Evolutionary conservation across 2,113 vertebrate genomes (phyloP).

Genomic region (Benthochromis sp.): DNA sequence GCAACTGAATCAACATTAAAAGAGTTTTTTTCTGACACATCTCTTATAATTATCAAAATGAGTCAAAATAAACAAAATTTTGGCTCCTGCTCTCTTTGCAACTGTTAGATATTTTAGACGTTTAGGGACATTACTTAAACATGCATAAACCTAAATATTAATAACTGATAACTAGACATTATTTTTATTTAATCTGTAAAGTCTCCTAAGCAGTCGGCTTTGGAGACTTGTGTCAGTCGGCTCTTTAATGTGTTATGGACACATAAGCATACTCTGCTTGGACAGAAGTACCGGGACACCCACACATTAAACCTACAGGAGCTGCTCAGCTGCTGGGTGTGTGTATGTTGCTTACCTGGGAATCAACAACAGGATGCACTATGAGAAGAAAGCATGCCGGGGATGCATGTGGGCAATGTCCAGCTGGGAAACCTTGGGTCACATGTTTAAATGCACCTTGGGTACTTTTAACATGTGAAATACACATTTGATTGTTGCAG

Average conservation of each 20-base stretch:
- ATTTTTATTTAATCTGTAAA: not conserved
- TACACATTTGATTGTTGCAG: not conserved
- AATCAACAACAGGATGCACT: not conserved
- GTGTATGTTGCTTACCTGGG: not conserved
- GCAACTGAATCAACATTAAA: not conserved
- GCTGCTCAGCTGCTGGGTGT: not conserved
- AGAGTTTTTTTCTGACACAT: rapidly evolving
- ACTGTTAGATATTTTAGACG: not conserved
- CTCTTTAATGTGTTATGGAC: not conserved
- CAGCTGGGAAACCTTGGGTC: not conserved
- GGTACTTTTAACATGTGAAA: not conserved
- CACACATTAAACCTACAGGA: not conserved
- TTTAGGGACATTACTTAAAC: not conserved
- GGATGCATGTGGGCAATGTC: not conserved
- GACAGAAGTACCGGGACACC: not conserved
- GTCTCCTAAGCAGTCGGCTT: not conserved
- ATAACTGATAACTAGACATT: not conserved
- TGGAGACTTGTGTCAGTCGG: not conserved
- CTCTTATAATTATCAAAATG: not conserved
- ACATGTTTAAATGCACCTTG: not conserved
- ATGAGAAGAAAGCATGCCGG: not conserved
- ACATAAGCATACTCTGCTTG: not conserved
- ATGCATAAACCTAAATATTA: not conserved
- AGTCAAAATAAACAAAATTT: not conserved
- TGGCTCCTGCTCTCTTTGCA: not conserved